Evolutionary conservation across 2,113 vertebrate species (phyloP).

Genomic region (Anolis sagrei): DNA sequence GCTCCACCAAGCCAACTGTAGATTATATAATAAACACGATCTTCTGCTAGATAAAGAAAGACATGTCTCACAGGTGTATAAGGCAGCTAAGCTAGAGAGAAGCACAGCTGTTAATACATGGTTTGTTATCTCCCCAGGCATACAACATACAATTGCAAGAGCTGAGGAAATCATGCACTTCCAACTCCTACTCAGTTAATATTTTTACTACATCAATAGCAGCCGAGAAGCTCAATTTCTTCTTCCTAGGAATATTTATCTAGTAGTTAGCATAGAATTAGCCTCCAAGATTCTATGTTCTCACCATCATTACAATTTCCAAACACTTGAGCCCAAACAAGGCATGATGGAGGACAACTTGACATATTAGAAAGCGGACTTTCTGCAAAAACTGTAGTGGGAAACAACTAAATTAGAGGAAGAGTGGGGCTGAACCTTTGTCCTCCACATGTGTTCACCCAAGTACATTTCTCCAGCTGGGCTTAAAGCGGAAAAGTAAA

Average conservation of each 20-base stretch:
- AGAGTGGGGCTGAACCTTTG: background rate
- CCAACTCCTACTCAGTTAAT: background rate
- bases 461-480: background rate
- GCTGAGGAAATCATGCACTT: constrained; percentile 15
- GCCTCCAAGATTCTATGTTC: background rate
- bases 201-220: background rate
- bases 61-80: background rate
- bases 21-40: constrained; percentile 56
- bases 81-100: constrained; percentile 8
- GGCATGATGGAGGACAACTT: background rate
- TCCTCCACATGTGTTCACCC: background rate
- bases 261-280: background rate
- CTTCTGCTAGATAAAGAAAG: constrained; percentile 12
- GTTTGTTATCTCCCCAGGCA: constrained; percentile 9
- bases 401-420: background rate
- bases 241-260: background rate
- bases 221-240: background rate
- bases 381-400: background rate
- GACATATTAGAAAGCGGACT: background rate
- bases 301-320: background rate
- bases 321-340: background rate
- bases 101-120: constrained; percentile 3
- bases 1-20: constrained; percentile 38
- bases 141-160: background rate
- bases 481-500: background rate